Percentiles rank a stretch among this genome's conserved stretches.
These are phyloP conservation scores for Pycnonotus jocosus DNA, from an alignment of 2,113 vertebrate genomes.

Conservation along the genomic window DNA sequence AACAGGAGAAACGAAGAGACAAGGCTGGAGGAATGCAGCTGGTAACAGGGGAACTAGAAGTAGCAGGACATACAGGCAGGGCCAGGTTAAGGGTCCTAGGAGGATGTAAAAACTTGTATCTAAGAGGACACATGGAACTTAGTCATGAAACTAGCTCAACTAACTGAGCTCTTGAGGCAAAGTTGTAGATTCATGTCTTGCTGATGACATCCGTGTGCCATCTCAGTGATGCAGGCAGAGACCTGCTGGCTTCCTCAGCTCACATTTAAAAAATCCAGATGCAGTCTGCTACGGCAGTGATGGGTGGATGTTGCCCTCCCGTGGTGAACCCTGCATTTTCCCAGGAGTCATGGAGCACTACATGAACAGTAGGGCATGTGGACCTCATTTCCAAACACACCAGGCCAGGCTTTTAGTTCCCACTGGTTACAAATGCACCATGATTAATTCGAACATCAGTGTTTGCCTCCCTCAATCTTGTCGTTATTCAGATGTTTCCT, in stretches of 20 bases:
- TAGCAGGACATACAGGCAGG: not conserved
- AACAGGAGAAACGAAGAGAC: not conserved
- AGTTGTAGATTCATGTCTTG: not conserved
- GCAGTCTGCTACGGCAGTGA: accelerated
- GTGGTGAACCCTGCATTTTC: not conserved
- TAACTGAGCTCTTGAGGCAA: not conserved
- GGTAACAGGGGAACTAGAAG: not conserved
- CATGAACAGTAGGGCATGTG: accelerated
- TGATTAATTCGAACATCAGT: not conserved
- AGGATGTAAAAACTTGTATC: not conserved
- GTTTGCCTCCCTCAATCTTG: not conserved
- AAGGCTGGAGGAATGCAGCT: not conserved
- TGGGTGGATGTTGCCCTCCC: not conserved
- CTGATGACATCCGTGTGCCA: accelerated
- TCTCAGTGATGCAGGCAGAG: not conserved
- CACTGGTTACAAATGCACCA: accelerated
- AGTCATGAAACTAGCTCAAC: not conserved
- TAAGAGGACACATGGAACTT: not conserved
- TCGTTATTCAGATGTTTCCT: not conserved
- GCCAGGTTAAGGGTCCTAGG: not conserved
- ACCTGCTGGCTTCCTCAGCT: not conserved
- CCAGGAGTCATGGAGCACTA: accelerated
- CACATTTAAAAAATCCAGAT: accelerated
- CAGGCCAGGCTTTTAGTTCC: not conserved
- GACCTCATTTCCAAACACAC: not conserved